Conservation (phyloP, 2,113 vertebrate genomes). For the Poeciliopsis occidentalis region DNA sequence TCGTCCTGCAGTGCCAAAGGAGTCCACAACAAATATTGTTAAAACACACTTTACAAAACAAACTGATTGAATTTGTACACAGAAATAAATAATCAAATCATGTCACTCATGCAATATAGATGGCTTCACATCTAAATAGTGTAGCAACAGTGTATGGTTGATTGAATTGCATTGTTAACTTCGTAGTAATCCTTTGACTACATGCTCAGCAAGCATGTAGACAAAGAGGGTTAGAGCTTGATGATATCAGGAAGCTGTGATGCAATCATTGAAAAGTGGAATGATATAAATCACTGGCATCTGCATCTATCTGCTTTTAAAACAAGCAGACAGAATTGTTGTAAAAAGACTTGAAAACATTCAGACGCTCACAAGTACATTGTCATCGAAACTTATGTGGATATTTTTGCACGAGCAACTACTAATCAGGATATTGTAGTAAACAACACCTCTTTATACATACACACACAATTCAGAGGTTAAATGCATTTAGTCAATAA, state of each 20-base stretch:
- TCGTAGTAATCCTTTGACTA: background rate
- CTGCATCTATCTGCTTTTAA: too few species aligned
- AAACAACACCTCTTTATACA: too few species aligned
- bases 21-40: background rate
- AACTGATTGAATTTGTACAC: background rate
- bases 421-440: too few species aligned
- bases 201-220: background rate
- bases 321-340: too few species aligned
- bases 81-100: background rate
- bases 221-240: background rate
- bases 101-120: background rate
- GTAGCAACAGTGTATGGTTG: background rate
- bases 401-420: too few species aligned
- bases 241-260: background rate
- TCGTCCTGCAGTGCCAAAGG: slow-evolving; percentile 76
- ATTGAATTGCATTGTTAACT: too few species aligned
- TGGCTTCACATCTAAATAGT: background rate
- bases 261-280: background rate
- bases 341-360: too few species aligned
- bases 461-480: too few species aligned
- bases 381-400: too few species aligned
- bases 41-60: background rate
- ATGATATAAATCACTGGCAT: background rate
- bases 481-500: too few species aligned
- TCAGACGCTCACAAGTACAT: too few species aligned